Conservation (phyloP, 2,797 vertebrate genomes). For the Phrynocephalus vlangalii region DNA sequence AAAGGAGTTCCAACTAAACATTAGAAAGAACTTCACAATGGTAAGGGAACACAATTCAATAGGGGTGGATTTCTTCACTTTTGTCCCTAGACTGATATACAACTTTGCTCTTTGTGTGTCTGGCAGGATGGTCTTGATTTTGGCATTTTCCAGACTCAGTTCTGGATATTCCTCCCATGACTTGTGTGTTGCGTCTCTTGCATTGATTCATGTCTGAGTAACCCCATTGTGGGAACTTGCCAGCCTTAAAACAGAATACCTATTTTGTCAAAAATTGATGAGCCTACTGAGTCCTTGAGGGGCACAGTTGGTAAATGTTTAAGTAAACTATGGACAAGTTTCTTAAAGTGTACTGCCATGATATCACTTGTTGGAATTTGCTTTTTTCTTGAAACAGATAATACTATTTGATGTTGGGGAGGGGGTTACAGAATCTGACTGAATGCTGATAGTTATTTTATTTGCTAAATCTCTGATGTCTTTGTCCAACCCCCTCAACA, state of each 20-base stretch:
- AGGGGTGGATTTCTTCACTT: too few species aligned
- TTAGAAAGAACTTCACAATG: not conserved
- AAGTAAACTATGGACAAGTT: constrained; percentile 12
- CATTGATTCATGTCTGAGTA: too few species aligned
- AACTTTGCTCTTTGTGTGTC: too few species aligned
- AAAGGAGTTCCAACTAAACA: not conserved
- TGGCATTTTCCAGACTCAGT: too few species aligned
- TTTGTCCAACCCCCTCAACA: constrained; percentile 8
- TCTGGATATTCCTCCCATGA: too few species aligned
- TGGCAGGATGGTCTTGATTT: too few species aligned
- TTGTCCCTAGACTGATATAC: too few species aligned
- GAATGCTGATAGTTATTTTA: constrained; percentile 21
- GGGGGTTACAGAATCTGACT: not conserved
- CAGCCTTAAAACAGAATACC: too few species aligned
- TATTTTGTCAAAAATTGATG: not conserved
- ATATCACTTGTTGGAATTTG: constrained; percentile 9
- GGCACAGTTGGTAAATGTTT: constrained; percentile 5
- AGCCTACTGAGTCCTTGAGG: not conserved
- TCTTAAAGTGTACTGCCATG: constrained; percentile 9
- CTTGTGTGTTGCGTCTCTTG: too few species aligned
- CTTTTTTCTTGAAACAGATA: constrained; percentile 16
- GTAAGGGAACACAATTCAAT: not conserved
- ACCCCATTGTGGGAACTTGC: too few species aligned
- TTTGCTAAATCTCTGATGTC: not conserved
- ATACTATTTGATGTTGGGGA: not conserved